phyloP scores from a whole-genome alignment of 1,140 invertebrate species.

The Orussus abietinus region DNA sequence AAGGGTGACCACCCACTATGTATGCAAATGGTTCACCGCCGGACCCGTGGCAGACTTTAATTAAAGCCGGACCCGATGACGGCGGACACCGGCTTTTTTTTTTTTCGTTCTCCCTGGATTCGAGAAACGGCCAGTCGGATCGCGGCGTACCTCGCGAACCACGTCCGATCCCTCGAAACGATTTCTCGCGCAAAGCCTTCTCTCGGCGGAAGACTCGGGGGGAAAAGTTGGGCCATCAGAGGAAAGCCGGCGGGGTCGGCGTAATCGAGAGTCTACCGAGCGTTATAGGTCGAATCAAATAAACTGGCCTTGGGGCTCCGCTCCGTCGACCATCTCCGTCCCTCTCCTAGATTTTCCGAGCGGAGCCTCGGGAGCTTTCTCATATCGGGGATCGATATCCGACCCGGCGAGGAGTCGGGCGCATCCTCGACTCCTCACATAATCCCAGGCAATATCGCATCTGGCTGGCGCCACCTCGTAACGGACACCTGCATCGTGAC shows the following conservation, averaged over 20 bases:
- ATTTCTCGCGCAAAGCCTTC: neutral
- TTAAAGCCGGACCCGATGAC: conserved; percentile 14
- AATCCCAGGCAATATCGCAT: conserved; percentile 43
- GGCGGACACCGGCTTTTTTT: neutral
- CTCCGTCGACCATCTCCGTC: conserved; percentile 4
- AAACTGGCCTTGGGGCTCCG: conserved; percentile 19
- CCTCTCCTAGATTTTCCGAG: conserved; percentile 11
- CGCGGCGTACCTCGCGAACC: conserved; percentile 3
- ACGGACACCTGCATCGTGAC: conserved; percentile 36
- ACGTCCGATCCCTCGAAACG: neutral
- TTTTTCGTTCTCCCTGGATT: too few species aligned
- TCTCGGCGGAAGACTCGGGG: neutral
- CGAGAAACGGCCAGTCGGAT: too few species aligned
- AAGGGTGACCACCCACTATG: conserved; percentile 14
- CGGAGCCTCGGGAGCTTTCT: conserved; percentile 25
- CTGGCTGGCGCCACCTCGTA: conserved; percentile 36
- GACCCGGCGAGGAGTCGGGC: too few species aligned
- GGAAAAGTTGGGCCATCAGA: conserved; percentile 1
- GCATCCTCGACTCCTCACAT: conserved; percentile 35
- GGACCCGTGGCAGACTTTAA: conserved; percentile 12
- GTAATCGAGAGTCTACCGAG: conserved; percentile 3
- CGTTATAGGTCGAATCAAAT: conserved; percentile 25
- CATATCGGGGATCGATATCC: conserved; percentile 41
- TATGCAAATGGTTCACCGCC: conserved; percentile 12
- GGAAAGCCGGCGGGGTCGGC: conserved; percentile 2